These are phyloP conservation scores for Hydrozoanthus gracilis DNA, from an alignment of 92 coral and sea anemone species.

Conservation along the genomic window DNA sequence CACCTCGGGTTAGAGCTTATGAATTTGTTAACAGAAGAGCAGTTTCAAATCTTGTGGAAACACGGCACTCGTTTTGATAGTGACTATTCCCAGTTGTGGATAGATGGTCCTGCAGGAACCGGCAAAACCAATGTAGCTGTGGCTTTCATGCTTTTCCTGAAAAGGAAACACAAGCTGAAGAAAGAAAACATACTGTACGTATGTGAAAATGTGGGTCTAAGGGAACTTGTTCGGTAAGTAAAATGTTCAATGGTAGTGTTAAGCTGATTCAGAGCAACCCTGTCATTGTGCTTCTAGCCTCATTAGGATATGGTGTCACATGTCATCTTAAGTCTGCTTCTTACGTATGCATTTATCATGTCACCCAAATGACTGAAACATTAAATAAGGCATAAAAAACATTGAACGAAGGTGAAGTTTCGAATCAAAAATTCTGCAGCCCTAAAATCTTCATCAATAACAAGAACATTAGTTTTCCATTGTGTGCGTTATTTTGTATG, in stretches of 20 bases:
- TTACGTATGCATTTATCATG: too few relatives aligned
- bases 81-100: constrained; percentile 31
- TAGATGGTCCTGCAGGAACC: constrained; percentile 46
- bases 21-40: constrained; percentile 43
- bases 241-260: background rate
- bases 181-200: constrained; percentile 32
- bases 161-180: background rate
- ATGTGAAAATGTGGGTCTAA: constrained; percentile 26
- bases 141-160: constrained; percentile 25
- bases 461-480: too few relatives aligned
- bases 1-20: constrained; percentile 14
- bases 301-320: too few relatives aligned
- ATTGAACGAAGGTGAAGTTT: too few relatives aligned
- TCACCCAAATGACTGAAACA: too few relatives aligned
- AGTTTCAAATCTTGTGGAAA: constrained; percentile 23
- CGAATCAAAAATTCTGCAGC: too few relatives aligned
- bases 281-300: too few relatives aligned
- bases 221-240: constrained; percentile 30
- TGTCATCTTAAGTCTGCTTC: too few relatives aligned
- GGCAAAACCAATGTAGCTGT: constrained; percentile 54
- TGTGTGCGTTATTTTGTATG: too few relatives aligned
- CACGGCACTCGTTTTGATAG: background rate
- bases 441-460: too few relatives aligned
- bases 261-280: background rate
- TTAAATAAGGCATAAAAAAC: too few relatives aligned